A percentile compares a stretch with the other conserved stretches of the same genome.
Evolutionary conservation across 2,888 invertebrate species (phyloP).

Genomic region (Portevinia maculata): DNA sequence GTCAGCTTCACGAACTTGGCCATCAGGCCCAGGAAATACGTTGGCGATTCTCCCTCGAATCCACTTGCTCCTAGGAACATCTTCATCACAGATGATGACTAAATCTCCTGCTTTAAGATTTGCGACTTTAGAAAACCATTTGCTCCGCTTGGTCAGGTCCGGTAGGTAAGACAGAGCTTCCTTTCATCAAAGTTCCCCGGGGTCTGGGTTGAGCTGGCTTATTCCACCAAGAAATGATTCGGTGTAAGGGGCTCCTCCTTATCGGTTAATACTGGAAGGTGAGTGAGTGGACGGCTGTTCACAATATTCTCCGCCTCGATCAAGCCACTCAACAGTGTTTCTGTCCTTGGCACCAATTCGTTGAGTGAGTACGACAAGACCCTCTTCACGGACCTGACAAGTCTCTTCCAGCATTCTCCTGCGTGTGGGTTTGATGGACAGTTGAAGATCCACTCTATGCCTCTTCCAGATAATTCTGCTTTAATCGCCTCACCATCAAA

Average conservation of each 20-base stretch:
- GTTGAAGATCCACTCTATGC: constrained; percentile 36
- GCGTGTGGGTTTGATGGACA: constrained; percentile 8
- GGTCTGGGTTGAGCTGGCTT: constrained; percentile 6
- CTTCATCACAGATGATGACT: constrained; percentile 46
- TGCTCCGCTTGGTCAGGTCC: background rate
- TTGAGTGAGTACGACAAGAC: background rate
- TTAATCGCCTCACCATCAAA: constrained; percentile 14
- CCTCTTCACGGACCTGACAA: constrained; percentile 15
- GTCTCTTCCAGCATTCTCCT: constrained; percentile 43
- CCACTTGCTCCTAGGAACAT: constrained; percentile 53
- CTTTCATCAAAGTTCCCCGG: constrained; percentile 8
- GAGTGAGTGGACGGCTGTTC: background rate
- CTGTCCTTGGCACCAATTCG: constrained; percentile 8
- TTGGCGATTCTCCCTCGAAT: constrained; percentile 29
- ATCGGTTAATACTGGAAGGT: constrained; percentile 4
- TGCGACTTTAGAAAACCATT: constrained; percentile 1
- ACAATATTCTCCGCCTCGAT: constrained; percentile 3
- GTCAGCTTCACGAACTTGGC: background rate
- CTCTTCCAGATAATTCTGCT: background rate
- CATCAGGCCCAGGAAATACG: constrained; percentile 18
- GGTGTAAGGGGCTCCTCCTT: constrained; percentile 46
- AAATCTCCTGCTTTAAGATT: constrained; percentile 36
- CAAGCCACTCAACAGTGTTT: constrained; percentile 10
- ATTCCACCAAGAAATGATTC: constrained; percentile 41
- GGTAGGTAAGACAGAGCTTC: constrained; percentile 1